Evolutionary conservation across 2,888 invertebrate genomes (phyloP), one percentile per base, ranked within the genome.

Genomic region (Lobophora halterata): DNA sequence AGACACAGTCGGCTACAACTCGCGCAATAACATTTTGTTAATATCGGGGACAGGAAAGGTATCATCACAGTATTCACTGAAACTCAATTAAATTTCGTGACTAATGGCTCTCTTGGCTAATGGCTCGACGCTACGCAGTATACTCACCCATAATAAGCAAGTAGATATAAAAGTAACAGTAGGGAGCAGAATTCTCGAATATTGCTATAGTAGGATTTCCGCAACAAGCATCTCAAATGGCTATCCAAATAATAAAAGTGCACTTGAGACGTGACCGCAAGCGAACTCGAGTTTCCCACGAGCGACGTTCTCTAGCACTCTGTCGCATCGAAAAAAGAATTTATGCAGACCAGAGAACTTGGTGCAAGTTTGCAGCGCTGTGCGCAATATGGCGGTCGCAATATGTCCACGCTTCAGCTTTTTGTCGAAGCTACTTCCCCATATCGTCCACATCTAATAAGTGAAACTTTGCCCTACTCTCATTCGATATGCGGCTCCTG

Each of bases 381-480:
- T 52, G 52, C 59, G 60, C 77, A 75, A 77, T 69, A 76, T 75
- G 78, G 63, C 71, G 67, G 61, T 44, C 70, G 75, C 82, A 85
- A 85, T 86, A 86, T 83, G 82, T 79, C 72, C 71, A 62, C 66
- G 55, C 67, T 57, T 54, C 65, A 60, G 73, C 69, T 86, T 87
- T 86, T 86, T 86, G 85, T 76, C 68, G 61, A 65, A 61, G 55
- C 65, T 72, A 73, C 71, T 80, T 81, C 81, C 80, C 83, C 80
- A 81, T 85, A 79, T 79, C 74, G 65, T 71, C 74, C 65, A 71
- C 73, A 82, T 85, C 77, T 86, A 85, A 87, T 86, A 87, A 82
- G 70, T 65, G 65, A 79, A 86, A 86, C 76, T 86, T 85, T 55
- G 68, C 60, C 77, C 71, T 70, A 61, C 66, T 68, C 76, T 82